Conservation (phyloP, 2,113 vertebrate species). For the Onychostoma macrolepis region DNA sequence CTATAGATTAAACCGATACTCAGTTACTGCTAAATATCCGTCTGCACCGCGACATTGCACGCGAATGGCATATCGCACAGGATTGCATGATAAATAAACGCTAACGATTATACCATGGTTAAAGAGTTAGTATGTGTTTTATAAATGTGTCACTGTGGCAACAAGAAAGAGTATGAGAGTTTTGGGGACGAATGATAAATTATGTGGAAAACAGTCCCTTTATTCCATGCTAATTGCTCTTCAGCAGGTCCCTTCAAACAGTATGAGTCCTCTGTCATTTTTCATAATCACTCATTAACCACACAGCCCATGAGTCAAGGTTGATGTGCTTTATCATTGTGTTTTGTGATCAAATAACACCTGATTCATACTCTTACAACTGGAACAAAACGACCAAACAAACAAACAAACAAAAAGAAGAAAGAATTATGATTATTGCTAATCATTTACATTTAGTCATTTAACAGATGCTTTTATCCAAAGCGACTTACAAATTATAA, state of each 20-base stretch:
- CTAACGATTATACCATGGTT: not conserved
- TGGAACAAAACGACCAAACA: too few relatives aligned
- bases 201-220: not conserved
- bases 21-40: not conserved
- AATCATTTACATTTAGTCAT: too few relatives aligned
- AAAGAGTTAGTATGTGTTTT: not conserved
- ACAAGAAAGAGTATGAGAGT: not conserved
- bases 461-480: too few relatives aligned
- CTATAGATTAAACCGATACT: not conserved
- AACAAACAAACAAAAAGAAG: too few relatives aligned
- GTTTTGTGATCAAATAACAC: not conserved
- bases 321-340: not conserved
- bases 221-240: not conserved
- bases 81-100: not conserved
- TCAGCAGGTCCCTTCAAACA: not conserved
- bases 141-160: not conserved
- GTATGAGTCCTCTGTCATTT: not conserved
- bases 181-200: too few relatives aligned
- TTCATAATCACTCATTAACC: not conserved
- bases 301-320: not conserved
- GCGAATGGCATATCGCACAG: not conserved
- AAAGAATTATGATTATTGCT: too few relatives aligned
- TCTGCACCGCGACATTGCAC: not conserved
- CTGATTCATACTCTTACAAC: not conserved
- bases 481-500: not conserved